phyloP scores from a whole-genome alignment of 2,888 invertebrate genomes.

The Thecocarcelia acutangulata region DNA sequence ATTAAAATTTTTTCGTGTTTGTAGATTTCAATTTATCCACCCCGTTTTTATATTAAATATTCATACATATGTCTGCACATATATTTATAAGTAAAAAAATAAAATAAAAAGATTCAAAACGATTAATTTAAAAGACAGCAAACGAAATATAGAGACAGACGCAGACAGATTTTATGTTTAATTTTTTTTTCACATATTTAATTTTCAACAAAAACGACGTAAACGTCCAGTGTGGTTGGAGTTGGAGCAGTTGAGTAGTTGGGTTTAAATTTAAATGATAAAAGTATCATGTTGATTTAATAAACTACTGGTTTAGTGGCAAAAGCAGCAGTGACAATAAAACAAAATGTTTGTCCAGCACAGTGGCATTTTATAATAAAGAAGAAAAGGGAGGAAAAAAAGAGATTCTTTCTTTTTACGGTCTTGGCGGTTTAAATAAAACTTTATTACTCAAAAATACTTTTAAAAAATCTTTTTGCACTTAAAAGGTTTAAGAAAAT shows the following conservation, averaged over 20 bases:
- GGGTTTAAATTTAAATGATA: slow-evolving; percentile 27
- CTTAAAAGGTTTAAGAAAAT: slow-evolving; percentile 15
- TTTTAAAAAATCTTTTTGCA: neutral
- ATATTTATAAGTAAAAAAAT: slow-evolving; percentile 31
- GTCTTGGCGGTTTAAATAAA: neutral
- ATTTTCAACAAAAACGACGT: slow-evolving; percentile 22
- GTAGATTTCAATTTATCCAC: slow-evolving; percentile 24
- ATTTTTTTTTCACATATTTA: slow-evolving; percentile 51
- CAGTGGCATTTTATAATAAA: slow-evolving; percentile 36
- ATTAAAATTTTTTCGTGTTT: neutral
- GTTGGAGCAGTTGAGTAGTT: neutral
- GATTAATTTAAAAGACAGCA: slow-evolving; percentile 24
- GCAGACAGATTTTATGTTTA: slow-evolving; percentile 38
- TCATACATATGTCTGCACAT: neutral
- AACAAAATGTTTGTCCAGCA: slow-evolving; percentile 30
- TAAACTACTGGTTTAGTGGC: slow-evolving; percentile 1
- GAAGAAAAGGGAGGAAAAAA: too few relatives aligned
- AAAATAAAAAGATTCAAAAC: slow-evolving; percentile 29
- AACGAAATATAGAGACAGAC: slow-evolving; percentile 20
- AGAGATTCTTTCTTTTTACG: neutral
- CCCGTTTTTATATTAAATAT: slow-evolving; percentile 8
- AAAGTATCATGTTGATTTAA: slow-evolving; percentile 18
- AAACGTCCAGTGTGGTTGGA: neutral
- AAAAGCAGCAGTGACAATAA: slow-evolving; percentile 13
- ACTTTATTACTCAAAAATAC: neutral